A percentile compares a stretch with the other conserved stretches of the same genome.
Conservation (phyloP, 2,797 vertebrate genomes). For the Ctenopoma multispine region DNA sequence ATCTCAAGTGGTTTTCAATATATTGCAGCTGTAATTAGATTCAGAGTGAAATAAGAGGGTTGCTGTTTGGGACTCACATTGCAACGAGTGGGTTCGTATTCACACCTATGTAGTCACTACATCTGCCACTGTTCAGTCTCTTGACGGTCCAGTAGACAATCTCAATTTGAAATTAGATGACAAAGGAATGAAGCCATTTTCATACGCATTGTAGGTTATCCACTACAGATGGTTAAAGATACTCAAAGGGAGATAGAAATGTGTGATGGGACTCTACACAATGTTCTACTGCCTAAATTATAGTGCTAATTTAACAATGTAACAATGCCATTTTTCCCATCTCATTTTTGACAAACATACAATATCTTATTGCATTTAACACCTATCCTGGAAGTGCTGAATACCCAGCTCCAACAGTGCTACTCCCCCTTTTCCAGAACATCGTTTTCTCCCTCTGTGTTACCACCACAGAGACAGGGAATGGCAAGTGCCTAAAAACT, state of each 20-base stretch:
- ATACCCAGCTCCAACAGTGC: conserved; percentile 71
- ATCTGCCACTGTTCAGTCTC: conserved; percentile 80
- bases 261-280: conserved; percentile 75
- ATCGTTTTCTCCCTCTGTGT: conserved; percentile 77
- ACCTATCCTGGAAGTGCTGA: conserved; percentile 82
- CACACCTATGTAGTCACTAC: conserved; percentile 75
- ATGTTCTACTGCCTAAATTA: conserved; percentile 73
- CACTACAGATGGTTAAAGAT: conserved; percentile 81
- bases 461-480: conserved; percentile 78
- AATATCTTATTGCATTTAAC: conserved; percentile 83
- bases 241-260: conserved; percentile 75
- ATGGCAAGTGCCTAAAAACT: conserved; percentile 79
- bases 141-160: conserved; percentile 77
- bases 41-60: conserved; percentile 78
- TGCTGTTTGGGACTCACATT: conserved; percentile 76
- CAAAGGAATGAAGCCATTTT: conserved; percentile 78
- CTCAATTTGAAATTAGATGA: conserved; percentile 82
- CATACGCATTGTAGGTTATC: conserved; percentile 75
- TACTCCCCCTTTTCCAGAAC: conserved; percentile 69
- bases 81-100: conserved; percentile 76
- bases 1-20: conserved; percentile 74
- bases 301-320: conserved; percentile 80
- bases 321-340: conserved; percentile 69
- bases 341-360: conserved; percentile 75
- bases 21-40: conserved; percentile 81